These are phyloP conservation scores for Nomada lathburiana DNA, from an alignment of 2,888 invertebrate species.

Conservation along the genomic window DNA sequence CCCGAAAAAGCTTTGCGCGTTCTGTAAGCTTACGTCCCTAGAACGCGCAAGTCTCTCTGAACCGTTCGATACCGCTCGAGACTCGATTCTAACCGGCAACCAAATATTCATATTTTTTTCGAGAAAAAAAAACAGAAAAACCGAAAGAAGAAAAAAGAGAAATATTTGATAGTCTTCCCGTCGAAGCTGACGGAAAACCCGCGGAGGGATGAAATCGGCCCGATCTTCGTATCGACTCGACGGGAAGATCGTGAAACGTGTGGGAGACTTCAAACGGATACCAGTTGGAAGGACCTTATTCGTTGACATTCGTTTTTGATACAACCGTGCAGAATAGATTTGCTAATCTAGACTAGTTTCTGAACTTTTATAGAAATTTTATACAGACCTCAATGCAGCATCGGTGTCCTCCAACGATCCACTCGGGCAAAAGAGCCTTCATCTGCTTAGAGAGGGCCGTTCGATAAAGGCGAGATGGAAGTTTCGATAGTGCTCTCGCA, in stretches of 20 bases:
- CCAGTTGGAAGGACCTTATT: conserved; percentile 18
- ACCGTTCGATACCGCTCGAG: neutral
- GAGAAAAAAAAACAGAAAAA: neutral
- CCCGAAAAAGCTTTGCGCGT: too few relatives aligned
- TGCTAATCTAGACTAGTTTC: conserved; percentile 23
- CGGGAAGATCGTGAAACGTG: neutral
- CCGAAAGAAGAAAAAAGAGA: too few relatives aligned
- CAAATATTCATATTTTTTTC: neutral
- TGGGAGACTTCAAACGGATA: neutral
- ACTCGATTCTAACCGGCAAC: conserved; percentile 1
- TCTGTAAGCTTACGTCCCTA: too few relatives aligned
- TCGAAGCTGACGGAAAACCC: too few relatives aligned
- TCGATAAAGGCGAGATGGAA: neutral
- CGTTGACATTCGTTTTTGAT: conserved; percentile 32
- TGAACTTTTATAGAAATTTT: conserved; percentile 41
- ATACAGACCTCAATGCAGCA: conserved; percentile 25
- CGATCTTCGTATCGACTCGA: conserved; percentile 6
- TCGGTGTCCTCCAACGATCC: conserved; percentile 19
- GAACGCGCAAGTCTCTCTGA: neutral
- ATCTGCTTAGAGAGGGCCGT: neutral
- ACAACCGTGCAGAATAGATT: conserved; percentile 18
- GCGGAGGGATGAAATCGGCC: too few relatives aligned
- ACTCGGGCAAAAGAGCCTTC: neutral
- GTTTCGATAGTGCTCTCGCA: neutral
- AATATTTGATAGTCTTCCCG: neutral